phyloP scores from a whole-genome alignment of 2,113 vertebrate genomes.

The Engraulis encrasicolus region DNA sequence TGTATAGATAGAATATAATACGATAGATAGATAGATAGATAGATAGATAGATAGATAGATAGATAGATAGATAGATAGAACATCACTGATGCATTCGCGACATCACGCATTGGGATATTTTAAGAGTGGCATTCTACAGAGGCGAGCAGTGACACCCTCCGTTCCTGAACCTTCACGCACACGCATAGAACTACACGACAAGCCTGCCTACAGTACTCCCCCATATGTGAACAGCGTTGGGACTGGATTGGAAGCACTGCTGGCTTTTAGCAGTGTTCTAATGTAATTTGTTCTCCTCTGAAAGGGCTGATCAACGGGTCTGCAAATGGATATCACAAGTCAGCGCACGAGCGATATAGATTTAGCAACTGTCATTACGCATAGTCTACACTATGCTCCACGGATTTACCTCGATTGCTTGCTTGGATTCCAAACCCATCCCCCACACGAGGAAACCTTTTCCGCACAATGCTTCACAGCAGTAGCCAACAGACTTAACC shows the following conservation, averaged over 20 bases:
- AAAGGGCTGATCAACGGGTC: not conserved
- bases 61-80: not conserved
- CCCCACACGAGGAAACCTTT: conserved; percentile 36
- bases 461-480: conserved; percentile 37
- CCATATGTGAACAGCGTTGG: not conserved
- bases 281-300: not conserved
- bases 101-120: not conserved
- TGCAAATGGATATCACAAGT: not conserved
- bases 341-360: not conserved
- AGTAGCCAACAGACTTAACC: not conserved
- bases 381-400: not conserved
- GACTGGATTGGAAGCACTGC: not conserved
- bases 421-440: conserved; percentile 36
- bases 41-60: not conserved
- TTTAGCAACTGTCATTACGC: not conserved
- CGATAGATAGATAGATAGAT: not conserved
- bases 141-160: not conserved
- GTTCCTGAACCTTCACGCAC: not conserved
- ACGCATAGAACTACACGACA: too few relatives aligned
- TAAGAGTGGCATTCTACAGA: not conserved
- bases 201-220: not conserved
- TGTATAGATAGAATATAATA: too few relatives aligned
- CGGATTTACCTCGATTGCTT: conserved; percentile 18
- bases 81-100: not conserved
- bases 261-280: not conserved